Evolutionary conservation across 2,888 invertebrate species (phyloP), one percentile per base, ranked within the genome.

Genomic region (Drosophila putrida): DNA sequence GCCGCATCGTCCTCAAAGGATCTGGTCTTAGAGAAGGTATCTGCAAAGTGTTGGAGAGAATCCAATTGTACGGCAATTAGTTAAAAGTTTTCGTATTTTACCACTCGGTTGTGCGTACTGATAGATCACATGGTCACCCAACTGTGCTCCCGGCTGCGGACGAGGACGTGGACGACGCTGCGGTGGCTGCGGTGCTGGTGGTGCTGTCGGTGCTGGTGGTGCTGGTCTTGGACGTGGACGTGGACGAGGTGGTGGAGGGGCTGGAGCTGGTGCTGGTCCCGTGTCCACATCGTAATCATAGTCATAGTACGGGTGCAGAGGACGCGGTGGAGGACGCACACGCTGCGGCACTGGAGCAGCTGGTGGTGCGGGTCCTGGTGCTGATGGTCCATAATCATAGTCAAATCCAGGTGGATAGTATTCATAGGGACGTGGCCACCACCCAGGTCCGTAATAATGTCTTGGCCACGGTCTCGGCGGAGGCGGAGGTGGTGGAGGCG

Each of bases 11-110:
- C 62, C 11, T 38, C 68, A 8, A 49, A 27, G 41, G 41, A 78
- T 55, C 39, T 36, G 20, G 69, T 64, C 64, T 69, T 83, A 89
- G 78, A 90, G 82, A 71, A 91, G 80, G 69, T 89, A 91, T 89
- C 91, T 91, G 89, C 90, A 91, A 91, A 91, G 90, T 86, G 91
- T 91, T 77, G 83, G 91, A 80, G 91, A 89, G 83, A 89, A 91
- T 82, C 90, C 90, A 85, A 90, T 91, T 85, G 88, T 89, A 72
- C 88, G 91, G 75, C 90, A 91, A 85, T 88, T 91, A 91, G 83
- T 86, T 82, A 91, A 77, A 77, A 91, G 91, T 75, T 83, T 81
- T 38, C 85, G 79, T 84, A 91, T 88, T 86, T 90, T 91, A 91
- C 90, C 90, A 78, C 82, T 81, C 63, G 89, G 76, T 78, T 91